These are phyloP conservation scores for Drosophila acutilabella DNA, from an alignment of 2,888 invertebrate species.

Conservation along the genomic window DNA sequence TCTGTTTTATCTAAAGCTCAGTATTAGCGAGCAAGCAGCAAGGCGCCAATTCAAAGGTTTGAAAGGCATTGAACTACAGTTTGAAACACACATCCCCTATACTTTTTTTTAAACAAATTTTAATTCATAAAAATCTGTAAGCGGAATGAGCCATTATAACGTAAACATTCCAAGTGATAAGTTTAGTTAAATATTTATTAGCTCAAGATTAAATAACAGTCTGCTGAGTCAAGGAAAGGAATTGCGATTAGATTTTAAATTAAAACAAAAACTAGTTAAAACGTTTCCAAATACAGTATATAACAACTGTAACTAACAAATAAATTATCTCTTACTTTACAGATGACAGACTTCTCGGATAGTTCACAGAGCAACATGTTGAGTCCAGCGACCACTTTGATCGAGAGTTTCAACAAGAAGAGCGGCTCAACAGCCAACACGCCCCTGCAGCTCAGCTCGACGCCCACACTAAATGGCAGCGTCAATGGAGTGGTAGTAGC, in stretches of 20 bases:
- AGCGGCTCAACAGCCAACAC: slow-evolving; percentile 68
- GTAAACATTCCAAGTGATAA: background rate
- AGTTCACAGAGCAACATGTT: slow-evolving; percentile 83
- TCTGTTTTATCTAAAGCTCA: slow-evolving; percentile 1
- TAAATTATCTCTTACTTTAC: slow-evolving; percentile 5
- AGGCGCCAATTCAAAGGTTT: background rate
- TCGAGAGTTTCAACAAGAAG: slow-evolving; percentile 91
- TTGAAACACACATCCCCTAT: background rate
- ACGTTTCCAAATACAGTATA: background rate
- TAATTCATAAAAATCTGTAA: background rate
- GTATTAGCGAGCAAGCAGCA: background rate
- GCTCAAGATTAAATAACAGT: background rate
- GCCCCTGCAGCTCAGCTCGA: slow-evolving; percentile 69
- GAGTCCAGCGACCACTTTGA: slow-evolving; percentile 88
- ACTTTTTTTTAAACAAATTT: background rate
- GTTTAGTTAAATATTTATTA: slow-evolving; percentile 6
- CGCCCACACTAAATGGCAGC: slow-evolving; percentile 43
- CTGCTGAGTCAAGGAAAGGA: background rate
- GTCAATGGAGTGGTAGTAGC: slow-evolving; percentile 30
- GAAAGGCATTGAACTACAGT: background rate
- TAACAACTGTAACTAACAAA: background rate
- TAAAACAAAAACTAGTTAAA: background rate
- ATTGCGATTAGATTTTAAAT: background rate
- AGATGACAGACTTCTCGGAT: slow-evolving; percentile 86
- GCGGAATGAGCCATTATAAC: too few relatives aligned